Base-by-base conservation (phyloP, 92 coral and sea anemone genomes). In the Parazoanthus atlanticus region DNA sequence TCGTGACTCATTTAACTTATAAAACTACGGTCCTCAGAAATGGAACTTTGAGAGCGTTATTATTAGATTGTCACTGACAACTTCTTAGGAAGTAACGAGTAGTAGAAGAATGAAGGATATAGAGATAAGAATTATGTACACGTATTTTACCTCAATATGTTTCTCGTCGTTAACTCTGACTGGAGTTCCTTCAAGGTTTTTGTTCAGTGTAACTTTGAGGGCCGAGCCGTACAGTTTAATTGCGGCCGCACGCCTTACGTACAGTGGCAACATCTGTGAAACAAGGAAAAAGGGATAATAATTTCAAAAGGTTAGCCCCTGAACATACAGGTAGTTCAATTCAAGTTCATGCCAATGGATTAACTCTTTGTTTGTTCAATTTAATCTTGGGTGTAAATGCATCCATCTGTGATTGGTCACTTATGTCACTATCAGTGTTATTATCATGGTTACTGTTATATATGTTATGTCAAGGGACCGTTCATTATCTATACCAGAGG, bases 131-230 rank as follows among this genome's bases (percentile, higher is more conserved):
- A 46, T 3, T 46, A 10, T 47, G 25, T 12, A 15, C 3, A 46
- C 8, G 13, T 46, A 21, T 16, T 16, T 28, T 83, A 84, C 87
- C 87, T 84, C 87, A 70, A 84, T 84, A 43, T 84, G 87, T 70
- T 84, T 84, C 78, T 84, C 87, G 78, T 84, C 87, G 26, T 84
- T 84, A 3, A 84, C 25, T 84, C 77, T 84, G 78, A 84, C 77
- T 15, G 87, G 87, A 84, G 87, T 84, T 69, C 87, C 87, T 46
- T 84, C 87, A 29, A 84, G 78, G 77, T 69, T 84, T 23, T 84
- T 84, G 74, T 70, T 84, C 64, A 84, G 64, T 25, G 87, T 84
- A 8, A 70, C 87, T 32, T 84, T 84, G n/a, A 84, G 78, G 5
- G 87, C 87, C 29, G 26, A 47, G 40, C 87, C 87, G 30, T 84